Evolutionary conservation across 1,140 invertebrate species (phyloP), one percentile per base, ranked within the genome.

Genomic region (Aleiodes sp.): DNA sequence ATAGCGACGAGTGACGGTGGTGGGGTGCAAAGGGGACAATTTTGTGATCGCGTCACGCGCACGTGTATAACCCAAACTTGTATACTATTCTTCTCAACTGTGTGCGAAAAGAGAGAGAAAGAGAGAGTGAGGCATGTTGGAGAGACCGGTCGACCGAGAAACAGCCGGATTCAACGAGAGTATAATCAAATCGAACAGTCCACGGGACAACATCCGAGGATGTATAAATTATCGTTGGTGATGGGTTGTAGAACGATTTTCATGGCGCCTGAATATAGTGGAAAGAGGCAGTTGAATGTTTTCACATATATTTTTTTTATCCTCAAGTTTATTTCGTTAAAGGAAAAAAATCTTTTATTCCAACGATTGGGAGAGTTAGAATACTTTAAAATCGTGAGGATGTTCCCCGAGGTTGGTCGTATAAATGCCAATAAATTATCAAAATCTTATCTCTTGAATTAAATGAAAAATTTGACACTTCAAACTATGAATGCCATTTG

Each of bases 141-240:
- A 24, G n/a, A n/a, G 46, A 52, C 26, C 46, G 46, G 21, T 52
- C 19, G 46, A 52, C 21, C 46, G 29, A 39, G 14, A 3, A 56
- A 12, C 19, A 14, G 52, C 19, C 39, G 63, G 19, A 59, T 39
- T 69, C 41, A 31, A 43, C 68, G 35, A 61, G 43, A 64, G 67
- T 46, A 71, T 64, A 71, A 52, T 39, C 26, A 65, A 65, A 56
- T 28, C 46, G 56, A 66, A 66, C 29, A 35, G 59, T 43, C 39
- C 39, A 43, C 39, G 16, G 46, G 46, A 52, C 46, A 52, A 52
- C 46, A 52, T 52, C 46, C 12, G 26, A 52, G 46, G 46, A 52
- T 52, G 46, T 52, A 52, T 52, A 52, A 52, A 52, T 52, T 52
- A 52, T 52, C 46, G 26, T 52, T 21, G 46, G 39, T 43, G 39